phyloP scores from a whole-genome alignment of 1,140 invertebrate species.

The Drosophila grimshawi region DNA sequence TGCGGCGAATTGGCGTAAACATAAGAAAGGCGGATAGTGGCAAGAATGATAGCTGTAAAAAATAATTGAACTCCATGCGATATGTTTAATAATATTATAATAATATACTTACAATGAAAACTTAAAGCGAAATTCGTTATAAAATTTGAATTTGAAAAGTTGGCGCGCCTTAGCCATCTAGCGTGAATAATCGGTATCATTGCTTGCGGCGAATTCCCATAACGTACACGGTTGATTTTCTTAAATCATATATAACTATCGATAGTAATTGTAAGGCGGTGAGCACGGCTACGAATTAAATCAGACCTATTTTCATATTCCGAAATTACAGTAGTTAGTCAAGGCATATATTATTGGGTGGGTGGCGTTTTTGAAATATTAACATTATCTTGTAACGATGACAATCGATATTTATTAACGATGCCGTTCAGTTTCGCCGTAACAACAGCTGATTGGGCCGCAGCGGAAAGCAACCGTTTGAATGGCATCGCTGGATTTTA shows the following conservation, averaged over 20 bases:
- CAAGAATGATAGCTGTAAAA: not conserved
- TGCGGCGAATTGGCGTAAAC: not conserved
- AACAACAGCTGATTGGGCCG: not conserved
- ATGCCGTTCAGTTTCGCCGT: not conserved
- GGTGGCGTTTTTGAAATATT: not conserved
- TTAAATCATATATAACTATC: not conserved
- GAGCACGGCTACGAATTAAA: no score
- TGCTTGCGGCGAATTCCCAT: not conserved
- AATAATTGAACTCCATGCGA: not conserved
- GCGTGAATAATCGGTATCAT: not conserved
- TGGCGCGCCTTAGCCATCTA: not conserved
- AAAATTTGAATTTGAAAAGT: not conserved
- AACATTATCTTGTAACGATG: not conserved
- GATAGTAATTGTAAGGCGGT: not conserved
- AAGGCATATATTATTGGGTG: no score
- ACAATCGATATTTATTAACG: not conserved
- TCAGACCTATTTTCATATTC: no score
- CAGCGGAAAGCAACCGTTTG: not conserved
- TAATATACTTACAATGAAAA: not conserved
- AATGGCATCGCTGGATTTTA: constrained; percentile 61
- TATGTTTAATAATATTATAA: not conserved
- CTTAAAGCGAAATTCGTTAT: not conserved
- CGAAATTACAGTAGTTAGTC: no score
- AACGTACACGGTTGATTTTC: not conserved
- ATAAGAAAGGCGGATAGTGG: not conserved